Base-by-base conservation (phyloP, 2,888 invertebrate species). In the Rotaria sp. region DNA sequence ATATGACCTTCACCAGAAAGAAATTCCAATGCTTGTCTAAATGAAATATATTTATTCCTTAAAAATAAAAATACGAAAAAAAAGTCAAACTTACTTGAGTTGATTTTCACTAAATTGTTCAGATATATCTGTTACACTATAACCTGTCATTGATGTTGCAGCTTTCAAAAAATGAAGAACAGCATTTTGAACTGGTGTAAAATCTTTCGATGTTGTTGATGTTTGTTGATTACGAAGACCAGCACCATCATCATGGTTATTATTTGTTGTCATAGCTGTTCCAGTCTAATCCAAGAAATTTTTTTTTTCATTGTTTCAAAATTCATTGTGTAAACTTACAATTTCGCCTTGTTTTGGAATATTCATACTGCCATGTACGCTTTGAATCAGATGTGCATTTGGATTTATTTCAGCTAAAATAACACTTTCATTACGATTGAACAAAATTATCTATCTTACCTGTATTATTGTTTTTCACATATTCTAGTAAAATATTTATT, bases 1-100 rank as follows among this genome's bases (percentile, higher is more conserved):
- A 94, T 93, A 89, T 95, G 94, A 0, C 95, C 95, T 91, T 95
- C 95, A 41, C 93, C 93, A 67, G 93, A 93, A 87, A 95, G 92
- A 88, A 94, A 94, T 24, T 94, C 94, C 88, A 95, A 89, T 21
- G 90, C 90, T 74, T 90, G 90, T 85, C 90, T 90, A 88, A 21
- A 88, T 7, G 4, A 57, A n/a, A n/a, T n/a, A 4, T 24, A 3
- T 24, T 24, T n/a, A 57, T 57, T 26, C 10, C 26, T 11, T 48
- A 24, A 10, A 24, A 26, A 5, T 10, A 10, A 26, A 11, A 57
- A n/a, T 7, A 26, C 1, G 1, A 8, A 57, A 7, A 2, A 21
- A 41, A 41, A 41, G 3, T 5, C 3, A 41, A 41, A 41, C 87
- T 59, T 85, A 89, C 90, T 89, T 88, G 87, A 90, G 89, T 30